Percentiles rank a stretch among this genome's conserved stretches.
These are phyloP conservation scores for Potamilus streckersoni DNA, from an alignment of 1,140 invertebrate species.

Conservation along the genomic window DNA sequence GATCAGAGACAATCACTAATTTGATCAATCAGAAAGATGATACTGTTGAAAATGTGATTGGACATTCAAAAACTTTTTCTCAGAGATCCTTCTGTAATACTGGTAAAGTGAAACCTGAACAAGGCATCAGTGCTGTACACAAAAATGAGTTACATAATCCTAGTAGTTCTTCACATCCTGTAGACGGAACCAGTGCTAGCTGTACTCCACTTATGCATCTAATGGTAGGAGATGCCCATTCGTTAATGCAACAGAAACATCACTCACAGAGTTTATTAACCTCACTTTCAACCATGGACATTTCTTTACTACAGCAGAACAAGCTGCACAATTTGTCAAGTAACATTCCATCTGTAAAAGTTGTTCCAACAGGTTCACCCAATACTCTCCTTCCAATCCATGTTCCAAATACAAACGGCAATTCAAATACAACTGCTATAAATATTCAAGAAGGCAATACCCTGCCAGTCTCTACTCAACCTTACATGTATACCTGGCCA, in stretches of 20 bases:
- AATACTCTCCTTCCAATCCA: constrained; percentile 5
- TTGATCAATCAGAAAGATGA: neutral
- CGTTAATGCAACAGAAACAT: neutral
- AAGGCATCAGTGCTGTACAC: constrained; percentile 3
- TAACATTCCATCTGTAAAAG: neutral
- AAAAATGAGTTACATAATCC: neutral
- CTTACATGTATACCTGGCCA: constrained; percentile 39
- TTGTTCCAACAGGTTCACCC: neutral
- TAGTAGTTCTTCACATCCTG: neutral
- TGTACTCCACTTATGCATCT: no score
- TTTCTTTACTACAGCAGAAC: constrained; percentile 17
- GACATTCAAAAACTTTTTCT: no score
- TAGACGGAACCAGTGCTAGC: neutral
- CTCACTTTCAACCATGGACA: constrained; percentile 4
- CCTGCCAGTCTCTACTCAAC: constrained; percentile 18
- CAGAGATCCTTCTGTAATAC: neutral
- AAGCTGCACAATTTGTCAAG: neutral
- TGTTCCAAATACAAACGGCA: neutral
- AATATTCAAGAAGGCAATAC: constrained; percentile 8
- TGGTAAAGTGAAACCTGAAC: neutral
- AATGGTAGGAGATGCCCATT: neutral
- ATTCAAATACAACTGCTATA: constrained; percentile 1
- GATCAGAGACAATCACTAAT: constrained; percentile 1
- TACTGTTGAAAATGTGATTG: constrained; percentile 1
- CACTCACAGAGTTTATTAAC: neutral